Evolutionary conservation across 2,113 vertebrate genomes (phyloP).

Genomic region (Chionomys nivalis): DNA sequence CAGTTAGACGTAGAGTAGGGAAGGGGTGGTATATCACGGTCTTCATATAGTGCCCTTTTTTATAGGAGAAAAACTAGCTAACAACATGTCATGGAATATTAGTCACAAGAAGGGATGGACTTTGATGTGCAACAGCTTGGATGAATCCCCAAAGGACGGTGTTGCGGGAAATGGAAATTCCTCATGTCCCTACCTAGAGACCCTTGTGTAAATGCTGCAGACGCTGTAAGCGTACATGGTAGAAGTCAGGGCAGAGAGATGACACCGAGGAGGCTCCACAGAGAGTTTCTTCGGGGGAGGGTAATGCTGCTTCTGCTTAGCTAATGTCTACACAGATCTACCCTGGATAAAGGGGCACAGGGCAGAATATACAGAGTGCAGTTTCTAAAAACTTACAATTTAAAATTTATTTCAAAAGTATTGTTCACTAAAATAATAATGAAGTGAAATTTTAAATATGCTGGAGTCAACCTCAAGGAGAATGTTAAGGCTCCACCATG

Average conservation of each 20-base stretch:
- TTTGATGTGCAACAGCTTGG: background rate
- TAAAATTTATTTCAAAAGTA: background rate
- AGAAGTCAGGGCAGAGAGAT: no score
- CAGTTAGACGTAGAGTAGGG: background rate
- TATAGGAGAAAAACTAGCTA: background rate
- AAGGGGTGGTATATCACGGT: no score
- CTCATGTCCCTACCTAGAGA: background rate
- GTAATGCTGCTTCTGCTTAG: background rate
- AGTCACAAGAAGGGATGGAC: background rate
- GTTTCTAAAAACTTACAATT: background rate
- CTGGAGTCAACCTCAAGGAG: background rate
- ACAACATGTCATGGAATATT: background rate
- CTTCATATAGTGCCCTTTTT: background rate
- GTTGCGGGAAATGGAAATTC: background rate
- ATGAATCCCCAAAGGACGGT: background rate
- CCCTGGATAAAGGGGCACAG: background rate
- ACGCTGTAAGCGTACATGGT: background rate
- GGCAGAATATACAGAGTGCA: background rate
- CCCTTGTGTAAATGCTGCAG: background rate
- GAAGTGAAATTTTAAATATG: background rate
- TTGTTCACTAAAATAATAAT: background rate
- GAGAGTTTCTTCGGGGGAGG: background rate
- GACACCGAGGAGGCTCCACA: no score
- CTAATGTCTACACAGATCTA: background rate
- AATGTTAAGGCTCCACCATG: background rate